Evolutionary conservation across 2,888 invertebrate genomes (phyloP).

Genomic region (Drosophila vallismaia): DNA sequence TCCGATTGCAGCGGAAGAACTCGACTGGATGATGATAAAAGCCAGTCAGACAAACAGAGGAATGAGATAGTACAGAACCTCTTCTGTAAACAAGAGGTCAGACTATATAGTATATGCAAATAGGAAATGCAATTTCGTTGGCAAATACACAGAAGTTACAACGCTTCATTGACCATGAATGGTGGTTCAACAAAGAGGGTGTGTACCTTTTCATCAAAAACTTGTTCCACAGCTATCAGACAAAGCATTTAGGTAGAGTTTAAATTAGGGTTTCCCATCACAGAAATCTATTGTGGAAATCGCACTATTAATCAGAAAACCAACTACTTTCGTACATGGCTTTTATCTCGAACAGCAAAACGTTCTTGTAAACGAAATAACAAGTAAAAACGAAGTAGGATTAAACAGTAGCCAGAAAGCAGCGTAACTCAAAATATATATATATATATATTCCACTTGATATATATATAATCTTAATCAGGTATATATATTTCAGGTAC

Average conservation of each 20-base stretch:
- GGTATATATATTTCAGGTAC: slow-evolving; percentile 10
- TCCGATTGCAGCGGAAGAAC: slow-evolving; percentile 27
- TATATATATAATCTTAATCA: slow-evolving; percentile 12
- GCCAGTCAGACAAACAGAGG: slow-evolving; percentile 1
- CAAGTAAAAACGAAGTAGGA: not conserved
- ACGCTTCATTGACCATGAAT: slow-evolving; percentile 31
- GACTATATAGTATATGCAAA: slow-evolving; percentile 11
- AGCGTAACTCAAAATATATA: no score
- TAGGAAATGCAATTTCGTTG: slow-evolving; percentile 29
- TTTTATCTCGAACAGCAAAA: not conserved
- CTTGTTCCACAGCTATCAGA: not conserved
- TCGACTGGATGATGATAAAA: slow-evolving; percentile 35
- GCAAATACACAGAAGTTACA: slow-evolving; percentile 4
- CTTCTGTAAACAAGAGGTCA: slow-evolving; percentile 46
- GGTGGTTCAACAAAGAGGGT: slow-evolving; percentile 18
- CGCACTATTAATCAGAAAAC: not conserved
- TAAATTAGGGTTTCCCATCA: not conserved
- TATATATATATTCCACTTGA: not conserved
- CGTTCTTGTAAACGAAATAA: no score
- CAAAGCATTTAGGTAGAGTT: slow-evolving; percentile 1
- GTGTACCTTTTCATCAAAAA: slow-evolving; percentile 18
- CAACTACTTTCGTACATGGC: not conserved
- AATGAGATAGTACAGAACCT: slow-evolving; percentile 20
- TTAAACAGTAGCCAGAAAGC: not conserved
- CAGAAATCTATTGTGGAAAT: not conserved